Conservation (phyloP, 2,888 invertebrate species). For the Brachyptera putata region DNA sequence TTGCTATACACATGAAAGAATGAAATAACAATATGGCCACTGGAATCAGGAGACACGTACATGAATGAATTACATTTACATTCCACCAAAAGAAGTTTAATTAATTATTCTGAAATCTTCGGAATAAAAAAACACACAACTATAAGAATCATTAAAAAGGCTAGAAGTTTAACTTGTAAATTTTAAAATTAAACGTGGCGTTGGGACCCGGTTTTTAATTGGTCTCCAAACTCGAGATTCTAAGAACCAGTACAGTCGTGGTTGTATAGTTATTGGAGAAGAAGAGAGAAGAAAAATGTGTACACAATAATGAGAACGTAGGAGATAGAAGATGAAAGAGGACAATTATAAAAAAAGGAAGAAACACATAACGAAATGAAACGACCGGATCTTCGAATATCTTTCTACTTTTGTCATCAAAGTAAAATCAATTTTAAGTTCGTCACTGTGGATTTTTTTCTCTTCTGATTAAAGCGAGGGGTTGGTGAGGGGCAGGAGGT, state of each 20-base stretch:
- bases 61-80: conserved; percentile 12
- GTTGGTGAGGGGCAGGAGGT: conserved; percentile 9
- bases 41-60: no score
- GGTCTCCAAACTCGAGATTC: conserved; percentile 39
- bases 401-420: conserved; percentile 24
- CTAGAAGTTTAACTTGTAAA: conserved; percentile 43
- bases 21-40: no score
- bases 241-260: conserved; percentile 3
- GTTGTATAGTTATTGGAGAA: conserved; percentile 4
- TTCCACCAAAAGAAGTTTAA: conserved; percentile 45
- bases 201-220: conserved; percentile 40
- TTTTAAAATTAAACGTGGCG: conserved; percentile 44
- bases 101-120: conserved; percentile 49
- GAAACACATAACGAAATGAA: conserved; percentile 11
- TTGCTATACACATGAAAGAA: no score
- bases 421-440: conserved; percentile 27
- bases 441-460: conserved; percentile 24
- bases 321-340: background rate
- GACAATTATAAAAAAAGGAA: conserved; percentile 9
- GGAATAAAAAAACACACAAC: conserved; percentile 34
- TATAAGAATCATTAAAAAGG: conserved; percentile 45
- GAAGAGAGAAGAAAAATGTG: background rate
- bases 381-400: conserved; percentile 6
- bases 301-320: background rate
- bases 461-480: conserved; percentile 20